phyloP scores from a whole-genome alignment of 2,113 vertebrate genomes.

The Nyctibius bracteatus region DNA sequence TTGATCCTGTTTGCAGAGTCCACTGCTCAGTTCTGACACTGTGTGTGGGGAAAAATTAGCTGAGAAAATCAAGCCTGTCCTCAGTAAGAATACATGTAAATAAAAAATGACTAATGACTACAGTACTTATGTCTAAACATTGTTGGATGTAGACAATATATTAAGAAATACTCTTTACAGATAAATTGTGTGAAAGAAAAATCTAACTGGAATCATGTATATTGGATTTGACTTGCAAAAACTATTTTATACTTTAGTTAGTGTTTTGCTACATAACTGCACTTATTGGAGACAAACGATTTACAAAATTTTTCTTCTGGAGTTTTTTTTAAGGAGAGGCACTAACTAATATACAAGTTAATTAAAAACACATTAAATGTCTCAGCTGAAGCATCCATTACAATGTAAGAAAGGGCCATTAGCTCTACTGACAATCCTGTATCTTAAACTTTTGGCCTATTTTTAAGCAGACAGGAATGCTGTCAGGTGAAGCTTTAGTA shows the following conservation, averaged over 20 bases:
- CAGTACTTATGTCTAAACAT: neutral
- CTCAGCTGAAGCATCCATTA: neutral
- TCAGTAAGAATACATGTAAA: neutral
- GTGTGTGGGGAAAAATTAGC: fast-evolving
- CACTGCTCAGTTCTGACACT: neutral
- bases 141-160: neutral
- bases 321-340: neutral
- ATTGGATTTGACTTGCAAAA: neutral
- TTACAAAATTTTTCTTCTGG: neutral
- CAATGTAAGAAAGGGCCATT: neutral
- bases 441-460: neutral
- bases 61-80: neutral
- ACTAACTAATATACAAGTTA: neutral
- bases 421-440: neutral
- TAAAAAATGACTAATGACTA: neutral
- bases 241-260: neutral
- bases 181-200: neutral
- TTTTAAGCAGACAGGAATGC: neutral
- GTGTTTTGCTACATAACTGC: neutral
- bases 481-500: neutral
- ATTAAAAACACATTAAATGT: neutral
- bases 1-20: neutral
- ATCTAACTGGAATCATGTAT: neutral
- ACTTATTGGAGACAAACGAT: neutral
- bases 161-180: neutral